phyloP scores from a whole-genome alignment of 1,140 invertebrate species.

The Calliphora vicina region DNA sequence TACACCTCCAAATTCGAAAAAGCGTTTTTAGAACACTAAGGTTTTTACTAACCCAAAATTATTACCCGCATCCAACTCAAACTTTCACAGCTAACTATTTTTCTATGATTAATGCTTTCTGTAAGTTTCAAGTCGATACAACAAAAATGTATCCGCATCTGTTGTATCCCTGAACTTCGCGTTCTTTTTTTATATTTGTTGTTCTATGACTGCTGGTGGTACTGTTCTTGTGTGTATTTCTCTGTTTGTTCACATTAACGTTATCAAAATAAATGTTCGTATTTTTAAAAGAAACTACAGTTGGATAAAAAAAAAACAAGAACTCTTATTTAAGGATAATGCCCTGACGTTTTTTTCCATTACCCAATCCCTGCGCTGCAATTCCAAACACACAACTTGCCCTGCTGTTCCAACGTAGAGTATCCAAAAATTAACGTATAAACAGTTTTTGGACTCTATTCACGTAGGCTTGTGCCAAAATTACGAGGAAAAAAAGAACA shows the following conservation, averaged over 20 bases:
- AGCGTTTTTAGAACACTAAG: no score
- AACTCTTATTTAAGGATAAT: not conserved
- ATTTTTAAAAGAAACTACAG: not conserved
- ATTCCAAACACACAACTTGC: not conserved
- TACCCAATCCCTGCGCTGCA: not conserved
- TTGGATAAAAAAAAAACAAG: not conserved
- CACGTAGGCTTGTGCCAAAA: conserved; percentile 32
- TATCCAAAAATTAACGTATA: conserved; percentile 3
- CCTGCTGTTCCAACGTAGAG: not conserved
- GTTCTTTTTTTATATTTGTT: not conserved
- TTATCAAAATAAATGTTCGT: conserved; percentile 14
- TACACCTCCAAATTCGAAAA: no score
- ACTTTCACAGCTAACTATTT: no score
- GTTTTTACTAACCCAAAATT: no score
- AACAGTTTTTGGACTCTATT: conserved; percentile 23
- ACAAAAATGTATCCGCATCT: not conserved
- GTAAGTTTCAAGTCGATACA: no score
- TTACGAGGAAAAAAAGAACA: not conserved
- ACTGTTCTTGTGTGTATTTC: not conserved
- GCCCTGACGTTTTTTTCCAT: not conserved
- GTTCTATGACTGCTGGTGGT: not conserved
- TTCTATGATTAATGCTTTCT: no score
- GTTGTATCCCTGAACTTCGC: not conserved
- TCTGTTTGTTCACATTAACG: conserved; percentile 1
- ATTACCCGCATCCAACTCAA: no score